A percentile compares a stretch with the other conserved stretches of the same genome.
Evolutionary conservation across 2,797 vertebrate species (phyloP).

Genomic region (Danio tinwini): DNA sequence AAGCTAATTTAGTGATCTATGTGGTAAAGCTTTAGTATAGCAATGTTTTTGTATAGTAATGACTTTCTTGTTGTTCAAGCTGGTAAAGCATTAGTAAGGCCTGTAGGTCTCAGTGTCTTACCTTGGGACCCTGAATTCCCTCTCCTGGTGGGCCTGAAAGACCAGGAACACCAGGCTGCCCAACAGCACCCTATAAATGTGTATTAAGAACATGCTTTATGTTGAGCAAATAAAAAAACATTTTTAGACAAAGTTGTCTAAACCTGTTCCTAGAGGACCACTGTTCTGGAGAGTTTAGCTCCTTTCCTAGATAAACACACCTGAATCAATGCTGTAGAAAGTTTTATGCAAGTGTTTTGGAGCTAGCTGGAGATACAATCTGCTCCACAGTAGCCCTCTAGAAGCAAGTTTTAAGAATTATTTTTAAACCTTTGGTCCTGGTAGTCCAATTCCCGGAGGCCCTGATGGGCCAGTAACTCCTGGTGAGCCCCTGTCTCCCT

Average conservation of each 20-base stretch:
- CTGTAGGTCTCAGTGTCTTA: constrained; percentile 57
- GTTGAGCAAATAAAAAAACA: too few species aligned
- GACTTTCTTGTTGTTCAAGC: neutral
- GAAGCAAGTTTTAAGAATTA: neutral
- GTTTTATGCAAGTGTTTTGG: too few species aligned
- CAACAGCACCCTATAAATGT: constrained; percentile 77
- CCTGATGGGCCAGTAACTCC: constrained; percentile 78
- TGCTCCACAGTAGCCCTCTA: neutral
- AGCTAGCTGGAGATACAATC: neutral
- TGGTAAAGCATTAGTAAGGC: neutral
- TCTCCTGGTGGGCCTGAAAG: constrained; percentile 81
- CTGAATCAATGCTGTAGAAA: too few species aligned
- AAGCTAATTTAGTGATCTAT: neutral
- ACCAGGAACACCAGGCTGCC: constrained; percentile 81
- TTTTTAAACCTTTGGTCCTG: constrained; percentile 81
- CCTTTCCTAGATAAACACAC: too few species aligned
- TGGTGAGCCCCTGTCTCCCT: constrained; percentile 82
- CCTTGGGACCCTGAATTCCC: constrained; percentile 87
- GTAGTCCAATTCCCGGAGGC: constrained; percentile 69
- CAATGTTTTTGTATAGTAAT: too few species aligned
- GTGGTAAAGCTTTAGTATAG: too few species aligned
- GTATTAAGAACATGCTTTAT: neutral
- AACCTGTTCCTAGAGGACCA: too few species aligned
- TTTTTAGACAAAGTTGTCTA: too few species aligned
- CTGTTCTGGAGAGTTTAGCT: too few species aligned